These are phyloP conservation scores for Plebejus argus DNA, from an alignment of 2,888 invertebrate genomes.

Conservation along the genomic window DNA sequence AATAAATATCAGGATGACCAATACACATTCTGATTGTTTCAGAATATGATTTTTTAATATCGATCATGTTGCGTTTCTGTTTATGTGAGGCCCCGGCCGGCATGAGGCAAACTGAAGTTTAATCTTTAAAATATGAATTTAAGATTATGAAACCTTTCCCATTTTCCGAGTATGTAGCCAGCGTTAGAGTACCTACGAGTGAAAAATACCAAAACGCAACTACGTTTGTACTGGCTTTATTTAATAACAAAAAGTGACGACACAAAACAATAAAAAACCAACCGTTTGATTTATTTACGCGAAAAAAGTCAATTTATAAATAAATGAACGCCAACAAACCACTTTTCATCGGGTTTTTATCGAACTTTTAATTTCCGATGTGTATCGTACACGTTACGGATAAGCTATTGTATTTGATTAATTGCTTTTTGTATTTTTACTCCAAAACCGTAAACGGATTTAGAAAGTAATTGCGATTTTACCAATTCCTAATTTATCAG, in stretches of 20 bases:
- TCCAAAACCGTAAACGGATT: not conserved
- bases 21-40: too few species aligned
- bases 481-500: not conserved
- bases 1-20: too few species aligned
- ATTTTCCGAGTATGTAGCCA: too few species aligned
- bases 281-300: conserved; percentile 23
- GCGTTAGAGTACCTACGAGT: too few species aligned
- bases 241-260: not conserved
- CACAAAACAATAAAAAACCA: conserved; percentile 10
- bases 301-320: conserved; percentile 29
- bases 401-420: conserved; percentile 25
- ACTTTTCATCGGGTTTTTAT: conserved; percentile 31
- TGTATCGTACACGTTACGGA: conserved; percentile 21
- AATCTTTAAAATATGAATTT: too few species aligned
- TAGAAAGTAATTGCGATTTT: not conserved
- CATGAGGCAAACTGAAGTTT: too few species aligned
- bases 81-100: too few species aligned
- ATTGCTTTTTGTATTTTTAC: conserved; percentile 29
- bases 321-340: conserved; percentile 14
- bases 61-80: too few species aligned
- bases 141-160: too few species aligned
- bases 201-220: not conserved
- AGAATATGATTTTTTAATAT: too few species aligned
- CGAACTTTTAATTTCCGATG: conserved; percentile 32
- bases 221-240: not conserved